These are phyloP conservation scores for Myripristis murdjan DNA, from an alignment of 2,797 vertebrate genomes.

Conservation along the genomic window DNA sequence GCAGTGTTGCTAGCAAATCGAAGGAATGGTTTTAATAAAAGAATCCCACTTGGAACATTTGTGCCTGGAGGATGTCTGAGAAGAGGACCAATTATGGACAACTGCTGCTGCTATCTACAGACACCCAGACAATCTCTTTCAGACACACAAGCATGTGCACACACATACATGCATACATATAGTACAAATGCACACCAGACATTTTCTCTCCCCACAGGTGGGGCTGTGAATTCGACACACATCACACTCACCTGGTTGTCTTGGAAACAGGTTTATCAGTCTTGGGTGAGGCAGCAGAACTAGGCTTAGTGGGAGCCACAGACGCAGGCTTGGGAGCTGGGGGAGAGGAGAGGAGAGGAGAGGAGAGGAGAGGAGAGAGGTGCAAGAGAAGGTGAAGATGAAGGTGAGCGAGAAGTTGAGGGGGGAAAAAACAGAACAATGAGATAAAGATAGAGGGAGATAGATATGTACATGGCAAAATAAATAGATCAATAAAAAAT, in stretches of 20 bases:
- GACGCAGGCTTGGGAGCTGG: slow-evolving; percentile 59
- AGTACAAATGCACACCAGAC: slow-evolving; percentile 7
- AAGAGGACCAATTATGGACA: slow-evolving; percentile 18
- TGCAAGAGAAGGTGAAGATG: not conserved
- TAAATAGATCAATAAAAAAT: not conserved
- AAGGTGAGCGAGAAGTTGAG: not conserved
- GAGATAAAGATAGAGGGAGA: not conserved
- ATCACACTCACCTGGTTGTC: slow-evolving; percentile 82
- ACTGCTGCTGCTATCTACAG: slow-evolving; percentile 29
- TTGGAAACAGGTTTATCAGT: slow-evolving; percentile 79
- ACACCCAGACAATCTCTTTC: slow-evolving; percentile 25
- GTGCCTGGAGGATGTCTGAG: slow-evolving; percentile 18
- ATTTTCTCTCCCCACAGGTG: slow-evolving; percentile 2
- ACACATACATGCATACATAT: not conserved
- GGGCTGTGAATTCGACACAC: slow-evolving; percentile 25
- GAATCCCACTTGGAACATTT: not conserved
- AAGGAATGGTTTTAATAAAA: slow-evolving; percentile 20
- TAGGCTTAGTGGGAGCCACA: slow-evolving; percentile 68
- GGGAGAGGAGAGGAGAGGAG: not conserved
- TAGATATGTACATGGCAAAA: not conserved
- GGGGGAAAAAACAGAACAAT: no score
- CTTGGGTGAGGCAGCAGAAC: slow-evolving; percentile 72
- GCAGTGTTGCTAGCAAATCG: slow-evolving; percentile 6
- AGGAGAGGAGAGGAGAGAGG: not conserved
- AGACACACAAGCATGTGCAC: no score